These are phyloP conservation scores for Pseudorectes ferrugineus DNA, from an alignment of 2,113 vertebrate genomes.

Conservation along the genomic window DNA sequence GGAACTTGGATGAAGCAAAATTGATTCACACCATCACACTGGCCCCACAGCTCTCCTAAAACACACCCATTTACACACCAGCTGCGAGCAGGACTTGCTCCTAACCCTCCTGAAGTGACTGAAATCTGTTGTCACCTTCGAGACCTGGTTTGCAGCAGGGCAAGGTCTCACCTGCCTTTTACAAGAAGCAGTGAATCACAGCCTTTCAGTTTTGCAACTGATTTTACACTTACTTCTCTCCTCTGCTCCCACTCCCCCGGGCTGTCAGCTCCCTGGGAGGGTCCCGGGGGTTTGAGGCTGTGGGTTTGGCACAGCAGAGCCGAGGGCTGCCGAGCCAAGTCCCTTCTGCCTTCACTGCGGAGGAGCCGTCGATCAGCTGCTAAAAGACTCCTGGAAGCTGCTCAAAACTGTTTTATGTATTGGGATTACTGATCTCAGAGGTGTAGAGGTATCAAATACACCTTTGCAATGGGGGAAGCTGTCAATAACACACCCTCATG, in stretches of 20 bases:
- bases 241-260: neutral
- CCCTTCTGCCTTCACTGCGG: neutral
- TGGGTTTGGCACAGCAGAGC: neutral
- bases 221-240: neutral
- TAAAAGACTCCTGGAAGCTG: neutral
- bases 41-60: neutral
- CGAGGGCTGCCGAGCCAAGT: neutral
- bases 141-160: neutral
- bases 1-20: neutral
- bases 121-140: neutral
- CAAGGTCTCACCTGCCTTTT: neutral
- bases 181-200: neutral
- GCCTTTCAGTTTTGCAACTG: neutral
- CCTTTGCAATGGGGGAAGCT: neutral
- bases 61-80: neutral
- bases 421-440: neutral
- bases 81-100: neutral
- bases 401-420: neutral
- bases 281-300: neutral
- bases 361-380: neutral
- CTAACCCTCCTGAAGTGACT: neutral
- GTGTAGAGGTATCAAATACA: neutral
- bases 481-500: neutral
- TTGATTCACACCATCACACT: rapidly evolving
- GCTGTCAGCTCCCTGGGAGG: neutral